A percentile compares a stretch with the other conserved stretches of the same genome.
Conservation (phyloP, 2,797 vertebrate genomes). For the Atherinosoma microstoma region DNA sequence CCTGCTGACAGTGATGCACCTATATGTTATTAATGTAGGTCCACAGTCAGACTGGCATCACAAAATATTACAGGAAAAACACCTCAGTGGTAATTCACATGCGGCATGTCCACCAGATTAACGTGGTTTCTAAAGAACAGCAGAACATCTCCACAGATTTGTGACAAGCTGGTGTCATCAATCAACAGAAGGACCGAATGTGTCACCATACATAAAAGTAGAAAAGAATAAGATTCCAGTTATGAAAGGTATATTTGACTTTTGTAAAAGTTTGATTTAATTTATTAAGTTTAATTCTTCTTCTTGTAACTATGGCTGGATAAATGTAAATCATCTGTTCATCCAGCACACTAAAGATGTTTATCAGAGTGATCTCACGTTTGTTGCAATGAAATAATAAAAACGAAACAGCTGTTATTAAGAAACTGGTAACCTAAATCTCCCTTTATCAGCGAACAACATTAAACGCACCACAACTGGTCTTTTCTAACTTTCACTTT, state of each 20-base stretch:
- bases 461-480: background rate
- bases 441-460: background rate
- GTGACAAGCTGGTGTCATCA: background rate
- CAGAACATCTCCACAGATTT: too few species aligned
- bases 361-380: background rate
- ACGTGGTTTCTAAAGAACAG: too few species aligned
- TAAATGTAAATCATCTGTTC: background rate
- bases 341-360: background rate
- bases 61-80: too few species aligned
- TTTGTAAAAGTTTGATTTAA: background rate
- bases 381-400: background rate
- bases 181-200: background rate
- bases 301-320: background rate
- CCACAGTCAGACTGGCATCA: too few species aligned
- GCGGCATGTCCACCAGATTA: too few species aligned
- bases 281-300: background rate
- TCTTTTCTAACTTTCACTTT: too few species aligned
- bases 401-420: too few species aligned
- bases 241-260: background rate
- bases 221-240: background rate
- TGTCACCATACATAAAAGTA: background rate
- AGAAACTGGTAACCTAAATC: background rate
- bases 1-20: too few species aligned
- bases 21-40: too few species aligned
- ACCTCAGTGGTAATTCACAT: too few species aligned